Base-by-base conservation (phyloP, 2,797 vertebrate species). In the Malurus leucopterus region DNA sequence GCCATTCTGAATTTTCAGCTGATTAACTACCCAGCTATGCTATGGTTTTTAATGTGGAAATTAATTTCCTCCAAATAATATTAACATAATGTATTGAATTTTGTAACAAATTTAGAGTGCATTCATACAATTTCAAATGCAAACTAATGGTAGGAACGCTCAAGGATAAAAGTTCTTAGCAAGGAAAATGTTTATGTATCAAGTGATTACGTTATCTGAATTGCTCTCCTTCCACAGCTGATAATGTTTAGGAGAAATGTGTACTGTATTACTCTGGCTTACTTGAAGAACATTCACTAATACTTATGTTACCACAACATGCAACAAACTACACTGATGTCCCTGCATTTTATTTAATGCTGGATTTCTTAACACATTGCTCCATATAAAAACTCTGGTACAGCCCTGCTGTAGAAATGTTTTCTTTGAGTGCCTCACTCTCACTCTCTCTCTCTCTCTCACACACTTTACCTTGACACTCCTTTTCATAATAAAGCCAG, bases 171-270 rank as follows among this genome's bases (percentile, higher is more conserved):
- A 89, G 69, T 47, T 57, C 54, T 54, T 58, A 61, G n/a, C 3
- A 13, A 90, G 51, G 72, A 32, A 77, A 87, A 91, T 90, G 76
- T 73, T 89, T 86, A 73, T 89, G 63, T 65, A 76, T 90, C 78
- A 89, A 88, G 59, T 51, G 59, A 91, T 87, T 63, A 58, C 0
- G 1, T 91, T 91, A 76, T 81, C 85, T 67, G 84, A 93, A 82
- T 84, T 84, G 53, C 34, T 75, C 38, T 68, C 36, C 38, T 90
- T 67, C n/a, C 22, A 22, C 1, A 3, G 46, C 89, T 87, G 64
- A 69, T 88, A 77, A 50, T 38, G 23, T 55, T 74, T 73, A 89
- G 53, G 30, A 44, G 71, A 78, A 75, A 49, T 2, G 3, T 51
- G 59, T 54, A 13, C n/a, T 49, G 1, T 59, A 11, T 80, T 74